Evolutionary conservation across 2,797 vertebrate genomes (phyloP).

Genomic region (Selene dorsalis): DNA sequence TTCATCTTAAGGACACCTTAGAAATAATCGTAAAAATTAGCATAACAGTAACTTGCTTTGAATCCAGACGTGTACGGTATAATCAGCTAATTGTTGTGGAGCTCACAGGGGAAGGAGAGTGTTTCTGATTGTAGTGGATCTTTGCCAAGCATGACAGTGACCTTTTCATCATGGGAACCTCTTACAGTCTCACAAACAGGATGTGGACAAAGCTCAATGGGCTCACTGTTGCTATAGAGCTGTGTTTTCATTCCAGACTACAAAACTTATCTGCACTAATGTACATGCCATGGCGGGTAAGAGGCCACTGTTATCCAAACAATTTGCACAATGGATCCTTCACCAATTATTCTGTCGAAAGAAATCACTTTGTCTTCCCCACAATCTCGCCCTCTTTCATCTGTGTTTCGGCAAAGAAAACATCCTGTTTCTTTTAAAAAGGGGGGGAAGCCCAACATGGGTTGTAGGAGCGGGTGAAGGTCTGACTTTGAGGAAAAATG

Average conservation of each 20-base stretch:
- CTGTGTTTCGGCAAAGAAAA: not conserved
- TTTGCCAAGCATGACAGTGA: slow-evolving; percentile 74
- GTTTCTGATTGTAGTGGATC: slow-evolving; percentile 66
- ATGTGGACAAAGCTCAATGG: slow-evolving; percentile 61
- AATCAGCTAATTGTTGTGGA: slow-evolving; percentile 40
- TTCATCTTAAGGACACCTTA: slow-evolving; percentile 8
- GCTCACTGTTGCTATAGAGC: slow-evolving; percentile 51
- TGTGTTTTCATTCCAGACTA: slow-evolving; percentile 46
- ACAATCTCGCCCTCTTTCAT: no score
- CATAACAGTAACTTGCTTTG: slow-evolving; percentile 4
- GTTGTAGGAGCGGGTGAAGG: not conserved
- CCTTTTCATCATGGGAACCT: slow-evolving; percentile 66
- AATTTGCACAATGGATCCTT: not conserved
- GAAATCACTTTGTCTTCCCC: not conserved
- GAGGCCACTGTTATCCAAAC: not conserved
- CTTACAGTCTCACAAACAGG: slow-evolving; percentile 71
- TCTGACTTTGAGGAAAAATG: not conserved
- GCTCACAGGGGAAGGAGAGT: slow-evolving; percentile 27
- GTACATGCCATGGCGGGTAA: slow-evolving; percentile 1
- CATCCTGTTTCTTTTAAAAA: not conserved
- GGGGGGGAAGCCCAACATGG: no score
- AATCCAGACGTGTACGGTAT: slow-evolving; percentile 28
- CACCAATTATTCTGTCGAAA: not conserved
- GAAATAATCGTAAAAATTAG: not conserved
- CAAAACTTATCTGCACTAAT: slow-evolving; percentile 17